phyloP scores from a whole-genome alignment of 2,113 vertebrate genomes.

The Micronycteris hirsuta region DNA sequence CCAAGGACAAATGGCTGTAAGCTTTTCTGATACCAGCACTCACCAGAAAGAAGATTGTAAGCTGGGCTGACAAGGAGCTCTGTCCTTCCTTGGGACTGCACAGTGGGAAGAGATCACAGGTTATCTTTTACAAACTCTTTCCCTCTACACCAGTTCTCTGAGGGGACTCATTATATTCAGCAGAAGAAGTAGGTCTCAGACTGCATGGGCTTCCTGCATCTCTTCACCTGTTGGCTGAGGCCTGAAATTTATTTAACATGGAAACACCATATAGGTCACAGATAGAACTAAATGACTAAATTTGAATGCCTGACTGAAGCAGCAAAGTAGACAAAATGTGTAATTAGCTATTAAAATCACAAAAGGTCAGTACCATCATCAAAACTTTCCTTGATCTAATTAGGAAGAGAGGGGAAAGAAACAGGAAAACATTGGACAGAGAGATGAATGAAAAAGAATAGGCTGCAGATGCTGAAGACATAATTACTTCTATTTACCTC shows the following conservation, averaged over 20 bases:
- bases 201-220: background rate
- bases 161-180: background rate
- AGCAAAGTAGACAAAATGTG: background rate
- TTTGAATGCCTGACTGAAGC: background rate
- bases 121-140: background rate
- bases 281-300: background rate
- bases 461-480: background rate
- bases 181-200: background rate
- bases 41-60: background rate
- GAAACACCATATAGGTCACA: background rate
- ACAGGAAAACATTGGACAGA: background rate
- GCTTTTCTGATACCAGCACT: background rate
- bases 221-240: background rate
- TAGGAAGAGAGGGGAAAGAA: background rate
- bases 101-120: background rate
- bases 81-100: background rate
- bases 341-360: background rate
- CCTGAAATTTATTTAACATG: background rate
- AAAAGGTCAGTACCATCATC: background rate
- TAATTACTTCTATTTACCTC: background rate
- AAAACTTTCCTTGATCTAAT: background rate
- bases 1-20: background rate
- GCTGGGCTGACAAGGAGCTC: background rate
- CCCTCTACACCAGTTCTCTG: background rate
- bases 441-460: background rate